phyloP scores from a whole-genome alignment of 2,797 vertebrate species.

The Petrocephalus sullivani region DNA sequence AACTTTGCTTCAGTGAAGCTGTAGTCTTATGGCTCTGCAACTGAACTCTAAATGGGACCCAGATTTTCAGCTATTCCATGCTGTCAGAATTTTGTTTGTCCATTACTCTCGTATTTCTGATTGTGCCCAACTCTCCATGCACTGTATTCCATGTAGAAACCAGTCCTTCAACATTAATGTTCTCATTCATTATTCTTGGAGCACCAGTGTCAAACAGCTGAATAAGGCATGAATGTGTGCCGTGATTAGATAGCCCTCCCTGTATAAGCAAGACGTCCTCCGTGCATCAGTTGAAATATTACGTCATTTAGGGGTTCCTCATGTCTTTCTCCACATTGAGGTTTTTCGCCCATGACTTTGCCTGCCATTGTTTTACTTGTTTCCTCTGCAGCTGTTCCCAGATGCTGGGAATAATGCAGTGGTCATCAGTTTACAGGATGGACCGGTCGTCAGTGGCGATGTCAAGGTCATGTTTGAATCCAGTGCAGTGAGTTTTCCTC shows the following conservation, averaged over 20 bases:
- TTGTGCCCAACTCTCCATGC: neutral
- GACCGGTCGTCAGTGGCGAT: constrained; percentile 76
- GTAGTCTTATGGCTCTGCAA: too few relatives aligned
- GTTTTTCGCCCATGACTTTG: neutral
- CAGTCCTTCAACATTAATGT: neutral
- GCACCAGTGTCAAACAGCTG: neutral
- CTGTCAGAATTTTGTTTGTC: neutral
- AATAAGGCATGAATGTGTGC: neutral
- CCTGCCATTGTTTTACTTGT: neutral
- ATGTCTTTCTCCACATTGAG: neutral
- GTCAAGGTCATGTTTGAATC: constrained; percentile 90
- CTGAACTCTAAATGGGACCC: neutral
- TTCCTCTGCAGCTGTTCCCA: constrained; percentile 68
- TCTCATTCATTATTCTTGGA: neutral
- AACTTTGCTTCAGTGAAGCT: too few relatives aligned
- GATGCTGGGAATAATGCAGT: constrained; percentile 71
- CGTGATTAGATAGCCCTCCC: neutral
- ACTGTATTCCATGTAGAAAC: neutral
- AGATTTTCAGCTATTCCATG: neutral
- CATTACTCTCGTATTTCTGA: neutral
- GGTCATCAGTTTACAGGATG: constrained; percentile 72
- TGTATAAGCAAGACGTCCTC: neutral
- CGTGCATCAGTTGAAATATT: neutral
- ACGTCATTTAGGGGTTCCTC: neutral
- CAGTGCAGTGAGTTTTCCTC: constrained; percentile 67